Conservation (phyloP, 1,140 invertebrate genomes). For the Tetramorium alpestre region DNA sequence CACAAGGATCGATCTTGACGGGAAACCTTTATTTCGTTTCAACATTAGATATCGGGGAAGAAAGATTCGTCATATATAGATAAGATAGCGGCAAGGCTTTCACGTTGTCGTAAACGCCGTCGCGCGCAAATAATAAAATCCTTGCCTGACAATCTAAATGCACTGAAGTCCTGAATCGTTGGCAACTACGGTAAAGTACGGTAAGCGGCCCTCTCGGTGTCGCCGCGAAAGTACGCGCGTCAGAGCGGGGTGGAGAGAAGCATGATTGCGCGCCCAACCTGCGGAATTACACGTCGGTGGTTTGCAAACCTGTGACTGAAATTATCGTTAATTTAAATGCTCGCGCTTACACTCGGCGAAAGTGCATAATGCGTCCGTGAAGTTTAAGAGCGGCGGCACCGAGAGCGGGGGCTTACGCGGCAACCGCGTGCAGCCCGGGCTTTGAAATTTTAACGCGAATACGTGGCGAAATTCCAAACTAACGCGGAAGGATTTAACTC, state of each 20-base stretch:
- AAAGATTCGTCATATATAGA: neutral
- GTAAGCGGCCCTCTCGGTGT: slow-evolving; percentile 42
- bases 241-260: slow-evolving; percentile 10
- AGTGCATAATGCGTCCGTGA: slow-evolving; percentile 53
- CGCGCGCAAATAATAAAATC: slow-evolving; percentile 50
- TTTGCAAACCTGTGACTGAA: slow-evolving; percentile 63
- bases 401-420: slow-evolving; percentile 62
- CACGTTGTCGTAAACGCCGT: neutral
- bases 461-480: slow-evolving; percentile 77
- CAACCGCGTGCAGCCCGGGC: slow-evolving; percentile 54
- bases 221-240: slow-evolving; percentile 38
- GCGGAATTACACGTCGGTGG: slow-evolving; percentile 55
- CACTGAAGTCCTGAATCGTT: neutral
- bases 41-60: neutral
- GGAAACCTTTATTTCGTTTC: neutral
- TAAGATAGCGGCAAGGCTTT: neutral
- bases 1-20: neutral
- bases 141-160: slow-evolving; percentile 23
- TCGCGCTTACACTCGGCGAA: slow-evolving; percentile 68
- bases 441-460: slow-evolving; percentile 75
- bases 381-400: slow-evolving; percentile 69
- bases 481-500: slow-evolving; percentile 75
- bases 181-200: slow-evolving; percentile 44
- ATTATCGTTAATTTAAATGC: slow-evolving; percentile 78
- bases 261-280: slow-evolving; percentile 53